phyloP scores from a whole-genome alignment of 2,797 vertebrate species.

The Hapalemur alaotrensis region DNA sequence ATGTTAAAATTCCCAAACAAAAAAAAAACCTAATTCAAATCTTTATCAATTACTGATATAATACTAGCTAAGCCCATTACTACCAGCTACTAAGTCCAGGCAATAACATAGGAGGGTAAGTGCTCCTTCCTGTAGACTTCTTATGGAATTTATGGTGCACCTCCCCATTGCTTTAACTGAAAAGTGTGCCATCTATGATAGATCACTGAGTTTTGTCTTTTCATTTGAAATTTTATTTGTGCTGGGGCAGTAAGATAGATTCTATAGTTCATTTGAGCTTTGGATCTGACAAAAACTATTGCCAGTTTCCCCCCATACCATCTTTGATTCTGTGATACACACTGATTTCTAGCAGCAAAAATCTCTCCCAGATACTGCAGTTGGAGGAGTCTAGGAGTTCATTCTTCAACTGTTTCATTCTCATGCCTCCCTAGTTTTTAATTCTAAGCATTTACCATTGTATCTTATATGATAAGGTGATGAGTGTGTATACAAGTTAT shows the following conservation, averaged over 20 bases:
- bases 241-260: background rate
- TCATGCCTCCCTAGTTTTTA: background rate
- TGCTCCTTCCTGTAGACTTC: background rate
- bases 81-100: background rate
- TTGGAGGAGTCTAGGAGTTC: accelerated
- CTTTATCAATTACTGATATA: background rate
- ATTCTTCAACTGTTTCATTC: background rate
- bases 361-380: background rate
- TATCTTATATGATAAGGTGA: background rate
- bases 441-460: background rate
- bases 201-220: background rate
- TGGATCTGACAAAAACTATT: background rate
- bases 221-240: background rate
- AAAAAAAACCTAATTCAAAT: background rate
- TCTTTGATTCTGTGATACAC: background rate
- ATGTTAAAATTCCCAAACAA: background rate
- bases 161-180: background rate
- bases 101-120: accelerated
- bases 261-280: background rate
- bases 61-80: background rate
- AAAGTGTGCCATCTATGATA: accelerated
- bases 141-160: accelerated
- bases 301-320: too few relatives aligned
- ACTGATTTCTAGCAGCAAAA: background rate
- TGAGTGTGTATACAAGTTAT: background rate